phyloP scores from a whole-genome alignment of 1,140 invertebrate genomes.

The Pseudomyrmex flavicornis region DNA sequence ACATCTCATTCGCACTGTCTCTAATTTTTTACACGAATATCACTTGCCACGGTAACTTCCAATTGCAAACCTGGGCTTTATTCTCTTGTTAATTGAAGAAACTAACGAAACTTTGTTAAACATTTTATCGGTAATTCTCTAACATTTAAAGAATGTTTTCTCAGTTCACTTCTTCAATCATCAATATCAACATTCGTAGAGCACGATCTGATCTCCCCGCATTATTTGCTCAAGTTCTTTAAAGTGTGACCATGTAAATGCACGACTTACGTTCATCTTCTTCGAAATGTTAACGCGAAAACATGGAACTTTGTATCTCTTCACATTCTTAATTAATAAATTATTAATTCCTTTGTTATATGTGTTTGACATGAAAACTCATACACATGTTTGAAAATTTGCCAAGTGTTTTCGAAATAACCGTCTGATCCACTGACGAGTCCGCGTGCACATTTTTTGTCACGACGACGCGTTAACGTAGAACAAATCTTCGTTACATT shows the following conservation, averaged over 20 bases:
- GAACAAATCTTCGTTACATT: no score
- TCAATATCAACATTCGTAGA: neutral
- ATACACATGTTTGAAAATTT: neutral
- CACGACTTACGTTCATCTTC: no score
- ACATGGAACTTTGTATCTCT: neutral
- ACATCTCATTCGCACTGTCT: neutral
- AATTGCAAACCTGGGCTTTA: neutral
- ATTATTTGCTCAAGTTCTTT: neutral
- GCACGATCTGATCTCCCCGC: neutral
- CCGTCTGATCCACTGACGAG: neutral
- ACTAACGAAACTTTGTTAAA: neutral
- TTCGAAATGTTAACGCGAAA: no score
- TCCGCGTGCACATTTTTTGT: constrained; percentile 19
- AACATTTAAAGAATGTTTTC: neutral
- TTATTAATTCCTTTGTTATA: neutral
- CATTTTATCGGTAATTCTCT: neutral
- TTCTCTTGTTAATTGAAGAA: constrained; percentile 23
- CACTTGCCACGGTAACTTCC: neutral
- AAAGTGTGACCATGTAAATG: neutral
- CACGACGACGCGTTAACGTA: neutral
- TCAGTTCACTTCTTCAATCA: neutral
- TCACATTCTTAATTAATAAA: neutral
- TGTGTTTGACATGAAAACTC: neutral
- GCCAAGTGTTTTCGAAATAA: neutral
- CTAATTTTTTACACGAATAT: constrained; percentile 34